Base-by-base conservation (phyloP, 2,113 vertebrate genomes). In the Triplophysa siluroides region DNA sequence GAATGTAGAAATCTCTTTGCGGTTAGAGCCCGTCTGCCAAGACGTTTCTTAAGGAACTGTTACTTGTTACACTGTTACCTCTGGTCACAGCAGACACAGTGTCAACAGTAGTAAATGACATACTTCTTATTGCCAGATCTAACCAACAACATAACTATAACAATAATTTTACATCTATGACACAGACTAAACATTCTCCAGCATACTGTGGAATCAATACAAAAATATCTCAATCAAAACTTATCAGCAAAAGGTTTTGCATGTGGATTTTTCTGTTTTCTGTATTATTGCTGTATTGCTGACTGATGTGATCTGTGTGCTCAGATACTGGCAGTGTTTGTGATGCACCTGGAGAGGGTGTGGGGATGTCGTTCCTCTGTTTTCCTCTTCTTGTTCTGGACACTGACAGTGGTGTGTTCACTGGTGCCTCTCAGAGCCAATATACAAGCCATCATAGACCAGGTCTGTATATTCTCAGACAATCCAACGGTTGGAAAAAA, bases 351-450 rank as follows among this genome's bases (percentile, higher is more conserved):
- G 0, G 95, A 97, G 86, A 92, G 95, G 80, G 88, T 86, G 83
- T 92, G 83, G 77, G 96, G 95, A 1, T 73, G 90, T 29, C 93
- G 90, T 41, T 93, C 95, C 0, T 96, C 95, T 0, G 83, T 93
- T 4, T 21, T 95, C 75, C 90, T 95, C 4, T 87, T 96, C 72
- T 83, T 95, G 60, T 96, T 93, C 87, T 97, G 95, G 96, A 84
- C 90, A 18, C 89, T 96, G 50, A 88, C 92, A 4, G 86, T 91
- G 12, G 0, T 94, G 61, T 90, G 92, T 76, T 89, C 92, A 23
- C 66, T 92, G 1, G 85, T 90, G 33, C 88, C 87, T 47, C 64
- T 93, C 68, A 91, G 78, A 41, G 87, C 85, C 0, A 85, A 90
- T 75, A 81, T 95, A 43, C 91, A 93, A 72, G 88, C 83, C 23